Evolutionary conservation across 2,113 vertebrate genomes (phyloP).

Genomic region (Todiramphus chloris): DNA sequence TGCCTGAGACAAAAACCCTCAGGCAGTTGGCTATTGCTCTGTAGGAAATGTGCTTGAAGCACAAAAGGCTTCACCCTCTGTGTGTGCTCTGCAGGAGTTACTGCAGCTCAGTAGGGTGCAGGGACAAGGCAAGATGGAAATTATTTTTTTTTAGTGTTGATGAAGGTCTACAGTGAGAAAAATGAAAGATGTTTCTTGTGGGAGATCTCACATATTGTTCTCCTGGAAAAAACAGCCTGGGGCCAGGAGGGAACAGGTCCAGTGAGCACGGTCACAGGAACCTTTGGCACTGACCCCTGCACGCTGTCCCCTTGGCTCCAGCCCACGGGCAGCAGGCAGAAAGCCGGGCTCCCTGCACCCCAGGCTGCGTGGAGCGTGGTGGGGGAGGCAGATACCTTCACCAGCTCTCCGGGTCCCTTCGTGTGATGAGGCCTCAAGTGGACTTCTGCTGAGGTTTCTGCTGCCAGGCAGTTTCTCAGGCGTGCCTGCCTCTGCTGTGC

Average conservation of each 20-base stretch:
- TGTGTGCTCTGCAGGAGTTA: neutral
- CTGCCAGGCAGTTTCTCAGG: neutral
- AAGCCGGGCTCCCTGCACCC: neutral
- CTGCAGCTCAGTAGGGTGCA: neutral
- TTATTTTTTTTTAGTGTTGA: fast-evolving
- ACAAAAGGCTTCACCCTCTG: neutral
- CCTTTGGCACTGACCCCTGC: fast-evolving
- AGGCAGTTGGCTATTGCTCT: neutral
- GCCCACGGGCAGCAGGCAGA: neutral
- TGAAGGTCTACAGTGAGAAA: conserved; percentile 45
- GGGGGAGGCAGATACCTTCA: neutral
- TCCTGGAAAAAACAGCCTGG: neutral
- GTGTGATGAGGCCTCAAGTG: neutral
- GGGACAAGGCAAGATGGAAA: neutral
- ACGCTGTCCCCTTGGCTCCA: neutral
- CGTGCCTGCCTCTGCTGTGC: neutral
- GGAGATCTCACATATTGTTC: conserved; percentile 30
- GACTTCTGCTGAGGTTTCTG: neutral
- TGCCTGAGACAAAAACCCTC: neutral
- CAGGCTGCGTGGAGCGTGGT: fast-evolving
- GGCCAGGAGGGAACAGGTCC: neutral
- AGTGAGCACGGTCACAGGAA: fast-evolving
- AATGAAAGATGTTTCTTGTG: conserved; percentile 42
- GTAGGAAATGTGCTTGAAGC: neutral
- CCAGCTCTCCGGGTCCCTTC: neutral